phyloP scores from a whole-genome alignment of 2,888 invertebrate species.

The Reticulitermes lucifugus region DNA sequence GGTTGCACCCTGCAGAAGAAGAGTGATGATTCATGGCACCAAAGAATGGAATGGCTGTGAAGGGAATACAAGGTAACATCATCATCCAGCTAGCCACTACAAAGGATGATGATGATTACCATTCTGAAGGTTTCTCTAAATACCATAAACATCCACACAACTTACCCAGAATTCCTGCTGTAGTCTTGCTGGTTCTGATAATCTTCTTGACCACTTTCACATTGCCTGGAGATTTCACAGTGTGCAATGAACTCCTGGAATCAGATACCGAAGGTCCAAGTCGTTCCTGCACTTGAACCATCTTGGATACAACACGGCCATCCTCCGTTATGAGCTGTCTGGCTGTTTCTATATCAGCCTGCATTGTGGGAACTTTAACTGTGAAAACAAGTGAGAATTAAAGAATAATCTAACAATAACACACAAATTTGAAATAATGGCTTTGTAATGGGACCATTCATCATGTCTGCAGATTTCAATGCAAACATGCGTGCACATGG shows the following conservation, averaged over 20 bases:
- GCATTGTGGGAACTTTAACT: slow-evolving; percentile 42
- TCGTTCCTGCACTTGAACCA: slow-evolving; percentile 21
- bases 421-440: too few relatives aligned
- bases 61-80: too few relatives aligned
- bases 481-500: too few relatives aligned
- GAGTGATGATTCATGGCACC: too few relatives aligned
- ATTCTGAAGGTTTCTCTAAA: too few relatives aligned
- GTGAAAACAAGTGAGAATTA: background rate
- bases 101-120: too few relatives aligned
- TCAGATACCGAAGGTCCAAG: slow-evolving; percentile 3
- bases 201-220: background rate
- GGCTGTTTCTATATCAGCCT: slow-evolving; percentile 43
- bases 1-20: too few relatives aligned
- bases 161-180: slow-evolving; percentile 40
- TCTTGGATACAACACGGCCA: background rate
- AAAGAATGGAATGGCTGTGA: too few relatives aligned
- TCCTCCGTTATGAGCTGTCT: background rate
- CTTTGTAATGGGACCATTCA: too few relatives aligned
- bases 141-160: background rate
- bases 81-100: too few relatives aligned
- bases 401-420: too few relatives aligned
- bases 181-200: background rate
- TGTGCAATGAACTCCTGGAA: background rate
- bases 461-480: too few relatives aligned
- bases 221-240: background rate